These are phyloP conservation scores for Dermolepida albohirtum DNA, from an alignment of 2,888 invertebrate genomes.

Conservation along the genomic window DNA sequence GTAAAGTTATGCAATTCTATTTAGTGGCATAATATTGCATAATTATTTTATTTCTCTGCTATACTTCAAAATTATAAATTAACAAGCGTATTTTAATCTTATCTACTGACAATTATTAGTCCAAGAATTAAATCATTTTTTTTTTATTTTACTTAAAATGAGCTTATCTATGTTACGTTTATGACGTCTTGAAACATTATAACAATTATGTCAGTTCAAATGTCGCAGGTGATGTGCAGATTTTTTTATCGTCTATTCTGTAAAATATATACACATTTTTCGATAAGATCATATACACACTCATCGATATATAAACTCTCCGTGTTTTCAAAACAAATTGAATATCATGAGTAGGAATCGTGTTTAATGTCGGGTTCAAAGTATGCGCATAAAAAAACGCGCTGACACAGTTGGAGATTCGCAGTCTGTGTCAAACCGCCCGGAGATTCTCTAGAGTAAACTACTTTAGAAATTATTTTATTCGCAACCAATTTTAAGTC, in stretches of 20 bases:
- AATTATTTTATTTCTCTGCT: no score
- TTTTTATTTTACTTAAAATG: neutral
- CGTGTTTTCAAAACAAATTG: slow-evolving; percentile 29
- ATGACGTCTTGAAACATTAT: neutral
- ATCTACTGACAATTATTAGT: no score
- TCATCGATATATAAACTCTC: neutral
- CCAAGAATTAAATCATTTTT: no score
- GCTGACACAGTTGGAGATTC: slow-evolving; percentile 18
- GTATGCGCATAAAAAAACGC: slow-evolving; percentile 34
- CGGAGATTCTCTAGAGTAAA: slow-evolving; percentile 1
- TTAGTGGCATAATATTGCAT: no score
- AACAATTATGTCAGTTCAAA: slow-evolving; percentile 4
- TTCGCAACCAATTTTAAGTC: neutral
- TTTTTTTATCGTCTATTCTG: neutral
- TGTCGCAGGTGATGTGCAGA: slow-evolving; percentile 26
- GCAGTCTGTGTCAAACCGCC: slow-evolving; percentile 9
- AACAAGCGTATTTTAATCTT: no score
- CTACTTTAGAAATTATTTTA: neutral
- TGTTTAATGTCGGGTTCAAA: slow-evolving; percentile 17
- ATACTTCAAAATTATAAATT: no score
- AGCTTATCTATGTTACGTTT: neutral
- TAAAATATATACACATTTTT: slow-evolving; percentile 8
- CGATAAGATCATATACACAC: slow-evolving; percentile 13
- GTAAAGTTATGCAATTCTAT: no score
- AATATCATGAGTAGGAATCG: slow-evolving; percentile 38